These are phyloP conservation scores for Orestias chungarensis DNA, from an alignment of 2,797 vertebrate genomes.

Conservation along the genomic window DNA sequence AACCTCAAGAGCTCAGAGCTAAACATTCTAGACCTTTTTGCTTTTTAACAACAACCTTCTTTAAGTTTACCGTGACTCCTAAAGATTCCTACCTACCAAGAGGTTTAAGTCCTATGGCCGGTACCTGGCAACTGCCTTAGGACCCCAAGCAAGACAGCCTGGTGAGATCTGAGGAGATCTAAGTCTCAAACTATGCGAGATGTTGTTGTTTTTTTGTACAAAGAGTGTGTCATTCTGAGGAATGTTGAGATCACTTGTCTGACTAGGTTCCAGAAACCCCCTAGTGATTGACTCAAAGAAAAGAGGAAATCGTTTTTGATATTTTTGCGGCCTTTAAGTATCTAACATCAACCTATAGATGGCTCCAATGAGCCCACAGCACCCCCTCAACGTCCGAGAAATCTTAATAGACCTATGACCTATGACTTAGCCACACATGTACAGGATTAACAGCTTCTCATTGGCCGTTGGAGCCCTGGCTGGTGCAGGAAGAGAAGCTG, in stretches of 20 bases:
- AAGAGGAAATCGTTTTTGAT: neutral
- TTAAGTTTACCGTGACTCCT: neutral
- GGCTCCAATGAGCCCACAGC: neutral
- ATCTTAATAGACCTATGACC: too few species aligned
- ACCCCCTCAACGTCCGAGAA: conserved; percentile 14
- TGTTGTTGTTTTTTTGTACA: too few species aligned
- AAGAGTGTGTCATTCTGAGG: too few species aligned
- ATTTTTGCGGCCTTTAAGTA: neutral
- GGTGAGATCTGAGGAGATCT: neutral
- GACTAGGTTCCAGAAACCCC: neutral
- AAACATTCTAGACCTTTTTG: neutral
- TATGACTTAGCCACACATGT: neutral
- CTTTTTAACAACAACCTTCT: neutral
- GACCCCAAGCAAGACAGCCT: too few species aligned
- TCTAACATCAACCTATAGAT: conserved; percentile 12
- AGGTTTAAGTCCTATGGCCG: too few species aligned
- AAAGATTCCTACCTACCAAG: neutral
- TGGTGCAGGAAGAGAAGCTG: conserved; percentile 90
- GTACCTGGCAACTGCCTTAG: too few species aligned
- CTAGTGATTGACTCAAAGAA: neutral
- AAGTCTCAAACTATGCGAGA: neutral
- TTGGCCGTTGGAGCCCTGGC: conserved; percentile 85
- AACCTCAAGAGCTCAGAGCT: neutral
- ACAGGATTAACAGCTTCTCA: conserved; percentile 53
- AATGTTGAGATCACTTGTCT: neutral